A percentile compares a stretch with the other conserved stretches of the same genome.
These are phyloP conservation scores for Syrista parreyssii DNA, from an alignment of 2,888 invertebrate genomes.

Conservation along the genomic window DNA sequence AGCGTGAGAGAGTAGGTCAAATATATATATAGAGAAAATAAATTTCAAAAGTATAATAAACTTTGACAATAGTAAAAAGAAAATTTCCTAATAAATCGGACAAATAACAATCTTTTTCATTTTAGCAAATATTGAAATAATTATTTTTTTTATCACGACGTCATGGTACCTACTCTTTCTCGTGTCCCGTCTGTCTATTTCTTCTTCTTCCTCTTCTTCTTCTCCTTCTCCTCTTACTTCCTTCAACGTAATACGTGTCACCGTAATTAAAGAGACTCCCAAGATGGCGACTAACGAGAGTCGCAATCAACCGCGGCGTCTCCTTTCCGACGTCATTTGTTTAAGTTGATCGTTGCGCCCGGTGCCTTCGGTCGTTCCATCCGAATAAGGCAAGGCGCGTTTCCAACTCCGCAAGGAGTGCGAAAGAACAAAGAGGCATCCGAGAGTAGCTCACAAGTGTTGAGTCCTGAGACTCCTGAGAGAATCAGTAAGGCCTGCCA, in stretches of 20 bases:
- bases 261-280: slow-evolving; percentile 44
- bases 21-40: too few species aligned
- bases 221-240: slow-evolving; percentile 14
- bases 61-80: too few species aligned
- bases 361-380: slow-evolving; percentile 25
- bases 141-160: too few species aligned
- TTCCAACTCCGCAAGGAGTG: slow-evolving; percentile 45
- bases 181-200: slow-evolving; percentile 23
- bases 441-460: slow-evolving; percentile 16
- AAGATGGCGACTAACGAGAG: slow-evolving; percentile 32
- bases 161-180: too few species aligned
- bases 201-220: slow-evolving; percentile 10
- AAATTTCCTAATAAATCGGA: too few species aligned
- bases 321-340: slow-evolving; percentile 47
- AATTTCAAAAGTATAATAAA: too few species aligned
- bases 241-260: neutral
- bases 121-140: too few species aligned
- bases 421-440: slow-evolving; percentile 55
- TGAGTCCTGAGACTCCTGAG: neutral
- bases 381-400: slow-evolving; percentile 47
- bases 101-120: too few species aligned
- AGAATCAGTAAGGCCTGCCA: slow-evolving; percentile 28
- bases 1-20: too few species aligned
- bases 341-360: slow-evolving; percentile 41
- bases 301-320: slow-evolving; percentile 28